Base-by-base conservation (phyloP, 1,140 invertebrate species). In the Drosophila oshimai region DNA sequence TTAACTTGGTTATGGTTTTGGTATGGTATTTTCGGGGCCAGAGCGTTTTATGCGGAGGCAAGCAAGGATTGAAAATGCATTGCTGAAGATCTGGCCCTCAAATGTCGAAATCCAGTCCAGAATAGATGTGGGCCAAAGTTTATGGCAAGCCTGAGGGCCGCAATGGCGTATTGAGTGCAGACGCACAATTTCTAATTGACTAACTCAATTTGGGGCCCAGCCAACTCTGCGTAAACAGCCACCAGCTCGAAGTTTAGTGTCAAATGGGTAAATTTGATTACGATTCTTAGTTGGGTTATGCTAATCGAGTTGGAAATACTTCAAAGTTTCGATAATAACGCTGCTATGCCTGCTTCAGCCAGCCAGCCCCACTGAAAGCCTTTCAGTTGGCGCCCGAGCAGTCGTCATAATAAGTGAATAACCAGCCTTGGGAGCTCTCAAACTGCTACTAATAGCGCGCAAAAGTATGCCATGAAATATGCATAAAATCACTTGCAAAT, bases 221-320 rank as follows among this genome's bases (percentile, higher is more conserved):
- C 41, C 6, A 39, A 74, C 42, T 26, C 36, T 57, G 46, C 60
- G 24, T 34, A 46, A 47, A 13, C 69, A 36, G 26, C 39, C 65
- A 17, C 33, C 17, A 6, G 10, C 15, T 18, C 6, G 64, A 86
- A 86, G 81, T 86, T 86, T 81, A 87, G 81, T 86, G 81, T 86
- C 76, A 86, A 86, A 81, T 86, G 76, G 72, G 44, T 55, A 87
- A 86, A 86, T 86, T 86, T 74, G 76, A 86, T 86, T 86, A 80
- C 69, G 54, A 81, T 72, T 75, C 81, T 72, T 65, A 86, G 81
- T 87, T 73, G 68, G 77, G 81, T 87, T 86, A 80, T 74, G 81
- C 50, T 86, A 86, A 87, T 86, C 72, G 81, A 86, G 81, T 86
- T 86, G 58, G 51, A 81, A 86, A 81, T 86, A 86, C 81, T 86